A percentile compares a stretch with the other conserved stretches of the same genome.
Conservation (phyloP, 2,797 vertebrate genomes). For the Rhabdomys pumilio region DNA sequence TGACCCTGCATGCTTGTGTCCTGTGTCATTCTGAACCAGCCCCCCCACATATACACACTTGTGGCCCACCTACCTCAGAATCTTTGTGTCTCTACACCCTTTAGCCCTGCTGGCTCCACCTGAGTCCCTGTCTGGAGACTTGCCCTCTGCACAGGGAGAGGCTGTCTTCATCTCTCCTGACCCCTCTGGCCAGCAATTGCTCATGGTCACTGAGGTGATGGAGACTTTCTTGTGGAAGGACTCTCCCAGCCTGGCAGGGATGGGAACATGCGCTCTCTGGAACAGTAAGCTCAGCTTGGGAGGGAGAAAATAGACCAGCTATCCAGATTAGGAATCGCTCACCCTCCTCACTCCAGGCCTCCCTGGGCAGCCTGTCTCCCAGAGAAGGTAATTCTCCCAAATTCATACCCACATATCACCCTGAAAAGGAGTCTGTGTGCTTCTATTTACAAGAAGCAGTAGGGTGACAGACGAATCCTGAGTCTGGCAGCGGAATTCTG, state of each 20-base stretch:
- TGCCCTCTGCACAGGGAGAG: background rate
- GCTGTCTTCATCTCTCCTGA: background rate
- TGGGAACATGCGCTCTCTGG: background rate
- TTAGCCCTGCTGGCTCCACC: background rate
- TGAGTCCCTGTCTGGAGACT: rapidly evolving
- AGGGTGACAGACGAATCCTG: rapidly evolving
- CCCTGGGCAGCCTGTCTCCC: background rate
- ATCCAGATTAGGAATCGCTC: rapidly evolving
- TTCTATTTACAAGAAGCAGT: rapidly evolving
- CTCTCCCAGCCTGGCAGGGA: background rate
- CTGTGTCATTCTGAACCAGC: rapidly evolving
- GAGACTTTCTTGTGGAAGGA: background rate
- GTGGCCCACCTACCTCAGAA: rapidly evolving
- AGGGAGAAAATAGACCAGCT: background rate
- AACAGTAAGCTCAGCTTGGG: background rate
- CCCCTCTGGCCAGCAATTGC: background rate
- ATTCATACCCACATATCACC: rapidly evolving
- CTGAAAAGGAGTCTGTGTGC: rapidly evolving
- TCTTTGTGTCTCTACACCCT: rapidly evolving
- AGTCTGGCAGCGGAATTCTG: background rate
- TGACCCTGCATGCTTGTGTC: rapidly evolving
- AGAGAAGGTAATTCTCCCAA: rapidly evolving
- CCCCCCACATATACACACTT: background rate
- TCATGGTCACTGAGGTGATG: background rate
- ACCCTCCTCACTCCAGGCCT: background rate